phyloP scores from a whole-genome alignment of 2,113 vertebrate species.

The Lynx canadensis region DNA sequence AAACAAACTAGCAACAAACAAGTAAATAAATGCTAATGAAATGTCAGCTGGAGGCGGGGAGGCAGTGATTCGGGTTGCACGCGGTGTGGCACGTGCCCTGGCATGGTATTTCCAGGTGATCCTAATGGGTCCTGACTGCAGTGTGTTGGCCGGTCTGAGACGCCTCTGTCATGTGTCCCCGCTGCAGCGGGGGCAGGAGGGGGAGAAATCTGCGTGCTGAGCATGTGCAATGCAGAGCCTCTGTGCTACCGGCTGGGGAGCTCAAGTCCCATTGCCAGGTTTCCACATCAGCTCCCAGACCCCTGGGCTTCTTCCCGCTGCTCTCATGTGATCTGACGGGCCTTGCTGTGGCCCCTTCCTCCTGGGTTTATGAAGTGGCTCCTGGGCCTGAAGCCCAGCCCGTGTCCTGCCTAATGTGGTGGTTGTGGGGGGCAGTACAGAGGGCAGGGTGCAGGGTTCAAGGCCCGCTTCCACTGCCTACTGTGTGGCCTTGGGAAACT shows the following conservation, averaged over 20 bases:
- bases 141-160: rapidly evolving
- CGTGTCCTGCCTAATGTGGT: rapidly evolving
- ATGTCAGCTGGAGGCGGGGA: neutral
- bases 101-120: neutral
- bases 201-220: neutral
- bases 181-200: too few species aligned
- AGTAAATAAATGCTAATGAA: neutral
- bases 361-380: neutral
- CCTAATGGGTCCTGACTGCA: neutral
- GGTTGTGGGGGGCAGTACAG: neutral
- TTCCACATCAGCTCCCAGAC: neutral
- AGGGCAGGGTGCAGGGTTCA: neutral
- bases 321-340: rapidly evolving
- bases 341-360: neutral
- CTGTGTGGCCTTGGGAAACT: neutral
- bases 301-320: neutral
- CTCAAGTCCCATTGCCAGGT: neutral
- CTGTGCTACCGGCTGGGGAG: neutral
- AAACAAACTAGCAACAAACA: neutral
- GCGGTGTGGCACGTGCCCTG: neutral
- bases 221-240: neutral
- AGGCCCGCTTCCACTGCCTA: neutral
- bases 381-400: too few species aligned
- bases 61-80: rapidly evolving
- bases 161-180: neutral